phyloP scores from a whole-genome alignment of 2,888 invertebrate genomes.

The Venusia cambrica region DNA sequence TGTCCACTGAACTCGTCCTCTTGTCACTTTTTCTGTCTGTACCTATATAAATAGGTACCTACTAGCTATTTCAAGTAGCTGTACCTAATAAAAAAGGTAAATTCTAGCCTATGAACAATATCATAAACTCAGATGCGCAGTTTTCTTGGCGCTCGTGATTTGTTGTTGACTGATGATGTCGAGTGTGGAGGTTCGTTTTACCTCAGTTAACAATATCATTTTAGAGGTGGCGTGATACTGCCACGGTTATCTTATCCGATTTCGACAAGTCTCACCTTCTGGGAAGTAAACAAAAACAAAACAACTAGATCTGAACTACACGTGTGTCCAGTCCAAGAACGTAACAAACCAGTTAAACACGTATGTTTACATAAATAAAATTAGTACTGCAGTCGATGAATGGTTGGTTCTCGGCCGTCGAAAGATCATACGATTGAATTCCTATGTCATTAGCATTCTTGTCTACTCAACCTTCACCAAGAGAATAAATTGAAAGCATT shows the following conservation, averaged over 20 bases:
- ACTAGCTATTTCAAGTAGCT: constrained; percentile 3
- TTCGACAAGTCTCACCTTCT: constrained; percentile 15
- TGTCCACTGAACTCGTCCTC: too few species aligned
- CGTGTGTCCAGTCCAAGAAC: constrained; percentile 35
- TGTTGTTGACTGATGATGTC: constrained; percentile 5
- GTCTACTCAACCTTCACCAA: constrained; percentile 32
- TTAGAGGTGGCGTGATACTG: constrained; percentile 10
- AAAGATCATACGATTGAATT: constrained; percentile 35
- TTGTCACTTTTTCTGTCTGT: too few species aligned
- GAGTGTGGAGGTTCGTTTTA: neutral
- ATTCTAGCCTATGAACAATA: too few species aligned
- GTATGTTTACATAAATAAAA: constrained; percentile 45
- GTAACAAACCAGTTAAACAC: constrained; percentile 52
- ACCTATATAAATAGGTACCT: too few species aligned
- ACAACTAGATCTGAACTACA: constrained; percentile 22
- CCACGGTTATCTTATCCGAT: constrained; percentile 19
- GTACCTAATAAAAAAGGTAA: too few species aligned
- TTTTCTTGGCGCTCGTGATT: constrained; percentile 19
- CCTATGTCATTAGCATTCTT: constrained; percentile 31
- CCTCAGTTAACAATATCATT: constrained; percentile 3
- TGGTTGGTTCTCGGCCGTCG: constrained; percentile 42
- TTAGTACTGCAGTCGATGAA: constrained; percentile 37
- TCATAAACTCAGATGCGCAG: constrained; percentile 24
- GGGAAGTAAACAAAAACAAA: constrained; percentile 36
- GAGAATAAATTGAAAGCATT: constrained; percentile 6